A percentile compares a stretch with the other conserved stretches of the same genome.
Conservation (phyloP, 2,888 invertebrate species). For the Acheta domesticus region DNA sequence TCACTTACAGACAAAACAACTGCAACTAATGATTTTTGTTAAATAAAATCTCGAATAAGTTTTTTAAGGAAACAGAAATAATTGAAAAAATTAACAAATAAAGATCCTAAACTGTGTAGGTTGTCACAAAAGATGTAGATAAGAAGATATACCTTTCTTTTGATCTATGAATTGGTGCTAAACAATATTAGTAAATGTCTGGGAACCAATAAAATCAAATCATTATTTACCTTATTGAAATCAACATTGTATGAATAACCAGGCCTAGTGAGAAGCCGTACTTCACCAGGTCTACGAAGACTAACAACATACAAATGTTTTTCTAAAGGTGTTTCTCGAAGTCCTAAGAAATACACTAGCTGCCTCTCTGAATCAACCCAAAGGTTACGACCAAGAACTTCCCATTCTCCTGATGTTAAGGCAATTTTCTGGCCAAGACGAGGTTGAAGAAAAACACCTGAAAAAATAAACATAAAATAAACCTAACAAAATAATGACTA, state of each 20-base stretch:
- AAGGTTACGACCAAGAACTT: constrained; percentile 77
- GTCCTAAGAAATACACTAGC: constrained; percentile 86
- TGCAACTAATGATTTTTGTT: constrained; percentile 23
- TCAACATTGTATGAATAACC: constrained; percentile 84
- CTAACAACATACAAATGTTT: constrained; percentile 87
- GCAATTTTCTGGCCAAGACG: constrained; percentile 53
- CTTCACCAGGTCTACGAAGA: constrained; percentile 65
- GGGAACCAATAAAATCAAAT: not conserved
- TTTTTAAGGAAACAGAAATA: constrained; percentile 18
- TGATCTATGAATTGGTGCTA: too few species aligned
- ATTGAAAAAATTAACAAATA: not conserved
- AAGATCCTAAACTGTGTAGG: not conserved
- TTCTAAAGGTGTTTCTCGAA: constrained; percentile 87
- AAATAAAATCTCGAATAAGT: not conserved
- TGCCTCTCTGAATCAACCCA: constrained; percentile 80
- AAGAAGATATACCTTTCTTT: too few species aligned
- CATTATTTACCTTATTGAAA: constrained; percentile 64
- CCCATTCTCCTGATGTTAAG: constrained; percentile 90
- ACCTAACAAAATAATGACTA: not conserved
- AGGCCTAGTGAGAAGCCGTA: constrained; percentile 71
- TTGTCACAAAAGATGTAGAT: not conserved
- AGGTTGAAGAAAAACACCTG: constrained; percentile 37
- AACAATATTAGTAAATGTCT: too few species aligned
- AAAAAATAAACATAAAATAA: constrained; percentile 18
- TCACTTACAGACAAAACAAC: too few species aligned